A percentile compares a stretch with the other conserved stretches of the same genome.
phyloP scores from a whole-genome alignment of 2,113 vertebrate genomes.

The Machaerirhynchus nigripectus region DNA sequence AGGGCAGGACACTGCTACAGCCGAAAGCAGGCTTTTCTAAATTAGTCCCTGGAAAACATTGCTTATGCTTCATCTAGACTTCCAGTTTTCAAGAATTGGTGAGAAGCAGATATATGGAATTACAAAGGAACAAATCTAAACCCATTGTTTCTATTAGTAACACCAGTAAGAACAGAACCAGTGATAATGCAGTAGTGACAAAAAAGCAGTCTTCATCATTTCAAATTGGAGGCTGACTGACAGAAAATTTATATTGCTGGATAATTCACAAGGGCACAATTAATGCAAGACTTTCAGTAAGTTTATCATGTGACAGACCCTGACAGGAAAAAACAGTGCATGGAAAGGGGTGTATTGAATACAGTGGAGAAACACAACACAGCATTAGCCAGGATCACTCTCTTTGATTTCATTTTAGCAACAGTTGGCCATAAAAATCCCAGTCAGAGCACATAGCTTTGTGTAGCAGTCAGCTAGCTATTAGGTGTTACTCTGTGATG shows the following conservation, averaged over 20 bases:
- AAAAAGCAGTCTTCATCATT: constrained; percentile 9
- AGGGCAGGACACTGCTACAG: not conserved
- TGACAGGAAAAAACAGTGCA: not conserved
- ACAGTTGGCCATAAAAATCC: not conserved
- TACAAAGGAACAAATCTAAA: not conserved
- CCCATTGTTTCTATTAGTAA: not conserved
- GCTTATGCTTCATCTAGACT: not conserved
- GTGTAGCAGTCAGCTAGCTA: not conserved
- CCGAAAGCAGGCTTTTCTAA: not conserved
- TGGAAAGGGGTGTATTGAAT: not conserved
- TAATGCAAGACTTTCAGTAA: not conserved
- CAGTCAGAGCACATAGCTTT: not conserved
- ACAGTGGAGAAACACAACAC: not conserved
- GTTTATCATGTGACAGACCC: not conserved
- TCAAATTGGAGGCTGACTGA: constrained; percentile 37
- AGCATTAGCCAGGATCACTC: not conserved
- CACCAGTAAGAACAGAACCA: constrained; percentile 40
- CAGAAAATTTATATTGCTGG: constrained; percentile 2
- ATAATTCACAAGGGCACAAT: constrained; percentile 48
- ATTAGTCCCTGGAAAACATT: not conserved
- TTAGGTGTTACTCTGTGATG: constrained; percentile 12
- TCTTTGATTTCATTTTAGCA: constrained; percentile 7
- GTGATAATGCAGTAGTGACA: constrained; percentile 15
- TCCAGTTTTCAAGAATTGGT: not conserved
- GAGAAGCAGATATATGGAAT: not conserved